phyloP scores from a whole-genome alignment of 2,797 vertebrate species.

The Lithobates pipiens region DNA sequence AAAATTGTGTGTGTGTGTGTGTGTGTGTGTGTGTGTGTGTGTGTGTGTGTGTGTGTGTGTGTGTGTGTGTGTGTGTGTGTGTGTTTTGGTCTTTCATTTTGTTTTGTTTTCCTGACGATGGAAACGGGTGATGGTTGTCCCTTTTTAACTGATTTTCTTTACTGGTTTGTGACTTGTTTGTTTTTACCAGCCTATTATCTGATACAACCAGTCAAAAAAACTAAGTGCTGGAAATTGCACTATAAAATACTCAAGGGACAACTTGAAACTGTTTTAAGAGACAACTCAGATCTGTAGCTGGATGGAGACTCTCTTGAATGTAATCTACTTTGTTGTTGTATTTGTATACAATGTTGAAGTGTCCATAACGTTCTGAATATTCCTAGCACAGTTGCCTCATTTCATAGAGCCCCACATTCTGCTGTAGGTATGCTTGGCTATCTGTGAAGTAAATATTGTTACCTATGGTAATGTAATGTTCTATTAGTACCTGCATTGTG shows the following conservation, averaged over 20 bases:
- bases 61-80: no score
- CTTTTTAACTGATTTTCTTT: no score
- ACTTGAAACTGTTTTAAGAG: neutral
- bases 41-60: no score
- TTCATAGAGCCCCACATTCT: conserved; percentile 35
- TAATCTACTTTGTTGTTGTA: conserved; percentile 26
- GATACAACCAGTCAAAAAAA: neutral
- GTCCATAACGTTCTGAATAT: conserved; percentile 20
- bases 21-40: no score
- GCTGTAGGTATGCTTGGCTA: conserved; percentile 48
- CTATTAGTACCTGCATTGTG: conserved; percentile 38
- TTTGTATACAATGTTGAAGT: conserved; percentile 17
- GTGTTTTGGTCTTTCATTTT: no score
- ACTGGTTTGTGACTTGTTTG: neutral
- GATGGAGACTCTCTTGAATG: neutral
- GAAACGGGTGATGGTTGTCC: no score
- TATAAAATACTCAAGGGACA: neutral
- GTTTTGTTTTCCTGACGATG: no score
- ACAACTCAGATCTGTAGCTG: neutral
- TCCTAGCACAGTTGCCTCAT: neutral
- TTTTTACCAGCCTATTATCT: neutral
- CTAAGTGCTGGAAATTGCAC: neutral
- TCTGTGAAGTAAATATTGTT: conserved; percentile 47
- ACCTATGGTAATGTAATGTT: conserved; percentile 42
- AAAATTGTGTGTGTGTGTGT: no score